Evolutionary conservation across 2,888 invertebrate genomes (phyloP).

Genomic region (Holacanthella duospinosa): DNA sequence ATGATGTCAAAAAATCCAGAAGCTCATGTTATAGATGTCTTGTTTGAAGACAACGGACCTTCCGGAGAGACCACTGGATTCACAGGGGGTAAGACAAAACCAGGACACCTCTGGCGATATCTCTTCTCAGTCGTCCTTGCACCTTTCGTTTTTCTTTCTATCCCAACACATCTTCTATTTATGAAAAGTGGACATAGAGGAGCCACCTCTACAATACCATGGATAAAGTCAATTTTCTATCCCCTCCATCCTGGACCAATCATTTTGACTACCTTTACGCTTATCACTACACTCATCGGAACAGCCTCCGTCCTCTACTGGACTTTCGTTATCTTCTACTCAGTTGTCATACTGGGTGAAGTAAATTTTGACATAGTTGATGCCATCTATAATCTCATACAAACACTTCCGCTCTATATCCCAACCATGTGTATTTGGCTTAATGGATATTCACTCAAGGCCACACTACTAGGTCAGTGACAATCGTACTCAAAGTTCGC

Average conservation of each 20-base stretch:
- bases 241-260: background rate
- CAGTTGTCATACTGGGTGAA: background rate
- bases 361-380: background rate
- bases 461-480: background rate
- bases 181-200: background rate
- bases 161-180: background rate
- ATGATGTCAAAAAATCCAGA: background rate
- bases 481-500: too few relatives aligned
- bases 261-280: background rate
- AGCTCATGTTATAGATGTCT: background rate
- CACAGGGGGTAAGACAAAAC: background rate
- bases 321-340: slow-evolving; percentile 1
- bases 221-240: background rate
- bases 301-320: background rate
- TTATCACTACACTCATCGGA: background rate
- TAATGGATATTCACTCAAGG: background rate
- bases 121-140: background rate
- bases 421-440: slow-evolving; percentile 1
- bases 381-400: background rate
- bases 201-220: background rate
- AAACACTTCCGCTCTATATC: background rate
- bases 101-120: background rate
- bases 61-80: background rate
- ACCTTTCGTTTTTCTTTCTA: background rate
- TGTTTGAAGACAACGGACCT: background rate